phyloP scores from a whole-genome alignment of 2,888 invertebrate genomes.

The Linnaemya tessellans region DNA sequence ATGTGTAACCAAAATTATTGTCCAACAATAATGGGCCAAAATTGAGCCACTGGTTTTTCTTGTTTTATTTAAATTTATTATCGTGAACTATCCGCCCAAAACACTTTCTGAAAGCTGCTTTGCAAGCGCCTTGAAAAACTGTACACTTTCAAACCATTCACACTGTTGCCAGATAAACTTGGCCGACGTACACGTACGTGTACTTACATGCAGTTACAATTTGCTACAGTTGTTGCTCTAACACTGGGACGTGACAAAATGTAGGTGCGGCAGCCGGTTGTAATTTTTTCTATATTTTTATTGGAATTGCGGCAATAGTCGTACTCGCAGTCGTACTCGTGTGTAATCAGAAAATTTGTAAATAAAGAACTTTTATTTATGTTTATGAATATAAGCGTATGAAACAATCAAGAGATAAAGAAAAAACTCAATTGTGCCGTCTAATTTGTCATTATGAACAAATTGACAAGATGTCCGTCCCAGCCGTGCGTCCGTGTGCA shows the following conservation, averaged over 20 bases:
- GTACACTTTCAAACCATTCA: conserved; percentile 2
- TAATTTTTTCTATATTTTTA: conserved; percentile 72
- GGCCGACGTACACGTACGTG: conserved; percentile 34
- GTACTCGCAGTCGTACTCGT: background rate
- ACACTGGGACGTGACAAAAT: conserved; percentile 68
- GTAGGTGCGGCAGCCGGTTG: conserved; percentile 80
- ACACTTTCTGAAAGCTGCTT: too few species aligned
- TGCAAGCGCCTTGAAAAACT: background rate
- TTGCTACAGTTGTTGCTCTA: conserved; percentile 61
- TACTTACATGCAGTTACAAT: conserved; percentile 68
- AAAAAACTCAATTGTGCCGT: conserved; percentile 77
- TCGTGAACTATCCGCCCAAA: too few species aligned
- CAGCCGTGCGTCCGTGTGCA: background rate
- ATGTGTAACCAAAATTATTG: too few species aligned
- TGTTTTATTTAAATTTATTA: too few species aligned
- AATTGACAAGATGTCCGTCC: conserved; percentile 81
- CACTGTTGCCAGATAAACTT: conserved; percentile 13
- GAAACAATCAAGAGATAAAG: conserved; percentile 63
- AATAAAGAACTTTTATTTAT: conserved; percentile 55
- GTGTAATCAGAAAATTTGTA: conserved; percentile 64
- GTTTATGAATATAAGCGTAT: conserved; percentile 50
- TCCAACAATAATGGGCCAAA: too few species aligned
- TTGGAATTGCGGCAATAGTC: conserved; percentile 72
- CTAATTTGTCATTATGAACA: conserved; percentile 83
- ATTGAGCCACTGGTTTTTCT: too few species aligned